A percentile compares a stretch with the other conserved stretches of the same genome.
Conservation (phyloP, 2,888 invertebrate species). For the Cantharis rustica region DNA sequence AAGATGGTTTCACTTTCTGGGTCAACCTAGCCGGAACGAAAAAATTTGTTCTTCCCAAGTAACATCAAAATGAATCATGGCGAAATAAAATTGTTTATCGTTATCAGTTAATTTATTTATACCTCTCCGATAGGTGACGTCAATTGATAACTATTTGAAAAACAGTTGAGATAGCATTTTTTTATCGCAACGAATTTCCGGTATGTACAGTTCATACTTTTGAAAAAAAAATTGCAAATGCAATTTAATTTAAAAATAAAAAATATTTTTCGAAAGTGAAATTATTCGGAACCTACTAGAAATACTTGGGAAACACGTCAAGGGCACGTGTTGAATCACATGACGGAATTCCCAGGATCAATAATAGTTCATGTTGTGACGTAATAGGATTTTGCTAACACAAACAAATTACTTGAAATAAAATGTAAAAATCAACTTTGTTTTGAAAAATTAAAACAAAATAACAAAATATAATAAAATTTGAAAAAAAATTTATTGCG, state of each 20-base stretch:
- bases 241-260: neutral
- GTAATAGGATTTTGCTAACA: neutral
- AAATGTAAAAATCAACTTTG: neutral
- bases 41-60: neutral
- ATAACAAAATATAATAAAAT: neutral
- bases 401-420: neutral
- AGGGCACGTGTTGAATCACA: slow-evolving; percentile 22
- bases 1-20: neutral
- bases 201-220: neutral
- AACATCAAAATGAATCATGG: neutral
- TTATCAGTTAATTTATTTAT: neutral
- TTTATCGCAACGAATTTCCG: neutral
- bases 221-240: neutral
- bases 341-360: slow-evolving; percentile 21
- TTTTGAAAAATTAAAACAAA: neutral
- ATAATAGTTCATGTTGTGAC: slow-evolving; percentile 2
- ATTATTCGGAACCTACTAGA: neutral
- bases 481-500: neutral
- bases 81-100: neutral
- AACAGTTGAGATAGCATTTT: neutral
- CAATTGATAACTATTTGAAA: neutral
- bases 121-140: neutral
- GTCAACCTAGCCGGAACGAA: neutral
- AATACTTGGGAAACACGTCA: neutral
- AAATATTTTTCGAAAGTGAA: neutral